Conservation (phyloP, 2,113 vertebrate species). For the Chaetodon auriga region DNA sequence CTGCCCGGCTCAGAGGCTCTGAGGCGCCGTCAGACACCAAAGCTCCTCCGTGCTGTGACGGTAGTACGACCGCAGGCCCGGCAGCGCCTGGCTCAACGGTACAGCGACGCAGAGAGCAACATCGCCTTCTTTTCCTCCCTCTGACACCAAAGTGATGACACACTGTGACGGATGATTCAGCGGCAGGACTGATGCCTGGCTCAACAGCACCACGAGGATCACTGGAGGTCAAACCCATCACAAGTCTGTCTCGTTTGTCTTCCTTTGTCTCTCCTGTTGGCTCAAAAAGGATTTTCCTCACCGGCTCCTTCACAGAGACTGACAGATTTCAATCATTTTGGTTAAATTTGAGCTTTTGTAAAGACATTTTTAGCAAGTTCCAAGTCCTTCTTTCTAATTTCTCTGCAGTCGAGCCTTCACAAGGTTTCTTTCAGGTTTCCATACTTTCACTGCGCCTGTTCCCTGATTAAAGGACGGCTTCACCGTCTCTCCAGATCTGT, state of each 20-base stretch:
- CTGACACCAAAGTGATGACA: constrained; percentile 25
- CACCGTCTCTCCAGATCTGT: not conserved
- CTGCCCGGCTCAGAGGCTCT: not conserved
- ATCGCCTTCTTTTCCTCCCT: not conserved
- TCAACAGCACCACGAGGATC: not conserved
- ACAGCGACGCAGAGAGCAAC: not conserved
- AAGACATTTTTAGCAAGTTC: not conserved
- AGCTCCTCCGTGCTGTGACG: constrained; percentile 16
- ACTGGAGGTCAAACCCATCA: not conserved
- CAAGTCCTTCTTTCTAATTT: not conserved
- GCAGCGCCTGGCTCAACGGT: not conserved
- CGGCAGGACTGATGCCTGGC: not conserved
- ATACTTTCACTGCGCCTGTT: too few species aligned
- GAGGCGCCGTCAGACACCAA: not conserved
- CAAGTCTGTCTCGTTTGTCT: not conserved
- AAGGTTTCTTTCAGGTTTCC: not conserved
- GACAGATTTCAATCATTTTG: not conserved
- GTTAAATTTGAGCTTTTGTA: not conserved
- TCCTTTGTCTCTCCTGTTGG: not conserved
- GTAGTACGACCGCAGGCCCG: not conserved
- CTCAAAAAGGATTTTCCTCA: not conserved
- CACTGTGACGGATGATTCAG: constrained; percentile 30
- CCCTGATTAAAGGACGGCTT: too few species aligned
- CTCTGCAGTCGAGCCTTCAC: not conserved
- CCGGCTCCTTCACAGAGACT: not conserved